phyloP scores from a whole-genome alignment of 2,113 vertebrate species.

The Campylomormyrus tamandua region DNA sequence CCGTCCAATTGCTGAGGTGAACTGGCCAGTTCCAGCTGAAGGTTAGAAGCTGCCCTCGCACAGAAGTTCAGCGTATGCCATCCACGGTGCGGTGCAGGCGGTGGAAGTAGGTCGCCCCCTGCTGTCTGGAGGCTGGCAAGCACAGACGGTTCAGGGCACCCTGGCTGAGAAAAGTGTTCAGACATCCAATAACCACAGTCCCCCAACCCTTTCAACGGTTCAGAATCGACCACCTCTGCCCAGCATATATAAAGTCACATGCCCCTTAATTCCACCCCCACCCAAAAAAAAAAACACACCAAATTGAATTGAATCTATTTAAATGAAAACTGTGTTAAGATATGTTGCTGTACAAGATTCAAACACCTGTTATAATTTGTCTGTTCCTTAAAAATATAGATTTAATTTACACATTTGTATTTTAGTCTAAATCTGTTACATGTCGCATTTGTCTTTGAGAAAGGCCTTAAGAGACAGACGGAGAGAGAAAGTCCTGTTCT shows the following conservation, averaged over 20 bases:
- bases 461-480: neutral
- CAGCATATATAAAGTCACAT: neutral
- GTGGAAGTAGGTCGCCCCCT: neutral
- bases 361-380: constrained; percentile 23
- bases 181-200: neutral
- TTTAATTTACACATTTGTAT: constrained; percentile 23
- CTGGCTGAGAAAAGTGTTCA: neutral
- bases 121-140: constrained; percentile 3
- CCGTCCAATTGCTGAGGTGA: neutral
- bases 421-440: constrained; percentile 22
- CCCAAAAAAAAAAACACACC: neutral
- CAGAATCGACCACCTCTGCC: neutral
- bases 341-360: constrained; percentile 21
- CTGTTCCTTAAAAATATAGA: constrained; percentile 24
- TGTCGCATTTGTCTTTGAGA: neutral
- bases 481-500: neutral
- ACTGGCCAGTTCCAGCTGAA: neutral
- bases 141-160: neutral
- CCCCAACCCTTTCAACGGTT: neutral
- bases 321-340: constrained; percentile 14
- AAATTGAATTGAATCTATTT: constrained; percentile 1
- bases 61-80: neutral
- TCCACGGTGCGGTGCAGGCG: neutral
- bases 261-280: neutral
- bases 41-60: neutral